phyloP scores from a whole-genome alignment of 2,797 vertebrate genomes.

The Chromobotia macracanthus region DNA sequence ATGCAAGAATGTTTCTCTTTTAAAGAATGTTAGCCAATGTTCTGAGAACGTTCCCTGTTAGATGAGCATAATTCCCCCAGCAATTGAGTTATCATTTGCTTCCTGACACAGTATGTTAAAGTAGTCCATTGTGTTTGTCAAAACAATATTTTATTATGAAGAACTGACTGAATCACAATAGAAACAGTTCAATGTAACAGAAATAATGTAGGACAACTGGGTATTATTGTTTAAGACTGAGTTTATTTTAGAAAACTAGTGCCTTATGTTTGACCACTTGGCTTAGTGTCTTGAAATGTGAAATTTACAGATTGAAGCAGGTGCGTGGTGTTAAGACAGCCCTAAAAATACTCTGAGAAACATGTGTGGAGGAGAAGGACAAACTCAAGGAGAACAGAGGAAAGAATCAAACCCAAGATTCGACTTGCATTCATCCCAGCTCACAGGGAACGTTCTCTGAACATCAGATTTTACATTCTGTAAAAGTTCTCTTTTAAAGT shows the following conservation, averaged over 20 bases:
- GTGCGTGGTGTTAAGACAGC: slow-evolving; percentile 81
- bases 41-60: too few species aligned
- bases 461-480: neutral
- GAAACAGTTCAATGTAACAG: neutral
- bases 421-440: slow-evolving; percentile 14
- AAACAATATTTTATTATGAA: too few species aligned
- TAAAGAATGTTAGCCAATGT: too few species aligned
- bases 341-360: slow-evolving; percentile 87
- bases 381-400: slow-evolving; percentile 58
- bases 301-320: slow-evolving; percentile 87
- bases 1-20: too few species aligned
- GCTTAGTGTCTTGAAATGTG: slow-evolving; percentile 72
- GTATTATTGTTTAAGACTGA: slow-evolving; percentile 28
- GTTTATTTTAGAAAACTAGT: slow-evolving; percentile 82
- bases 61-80: too few species aligned
- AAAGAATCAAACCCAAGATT: slow-evolving; percentile 2
- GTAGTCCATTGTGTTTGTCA: too few species aligned
- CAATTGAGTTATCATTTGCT: too few species aligned
- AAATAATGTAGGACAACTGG: slow-evolving; percentile 32
- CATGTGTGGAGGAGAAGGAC: slow-evolving; percentile 67
- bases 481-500: too few species aligned
- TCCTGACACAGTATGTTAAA: neutral
- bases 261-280: slow-evolving; percentile 78
- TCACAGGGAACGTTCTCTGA: neutral
- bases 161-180: neutral